Percentiles rank a stretch among this genome's conserved stretches.
Evolutionary conservation across 2,888 invertebrate species (phyloP).

Genomic region (Agriopis leucophaearia): DNA sequence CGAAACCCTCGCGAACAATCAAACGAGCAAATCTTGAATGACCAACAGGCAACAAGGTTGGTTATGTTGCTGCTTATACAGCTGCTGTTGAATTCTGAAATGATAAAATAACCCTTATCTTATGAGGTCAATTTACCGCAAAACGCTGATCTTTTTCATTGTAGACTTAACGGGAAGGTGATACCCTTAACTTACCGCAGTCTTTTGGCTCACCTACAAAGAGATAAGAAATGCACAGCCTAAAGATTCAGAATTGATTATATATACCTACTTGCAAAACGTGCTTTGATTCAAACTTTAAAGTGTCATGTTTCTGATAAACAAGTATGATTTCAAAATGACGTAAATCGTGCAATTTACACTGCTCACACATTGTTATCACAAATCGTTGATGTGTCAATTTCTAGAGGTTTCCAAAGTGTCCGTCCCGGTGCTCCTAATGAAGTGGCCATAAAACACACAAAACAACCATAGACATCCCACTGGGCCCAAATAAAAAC

Average conservation of each 20-base stretch:
- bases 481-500: slow-evolving; percentile 75
- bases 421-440: slow-evolving; percentile 70
- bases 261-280: not conserved
- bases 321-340: not conserved
- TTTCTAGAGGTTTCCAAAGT: slow-evolving; percentile 61
- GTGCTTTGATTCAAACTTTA: not conserved
- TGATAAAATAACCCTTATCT: slow-evolving; percentile 24
- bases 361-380: slow-evolving; percentile 20
- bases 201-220: not conserved
- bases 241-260: not conserved
- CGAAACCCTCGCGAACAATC: not conserved
- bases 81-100: slow-evolving; percentile 15
- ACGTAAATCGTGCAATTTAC: slow-evolving; percentile 14
- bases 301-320: not conserved
- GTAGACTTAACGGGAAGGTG: slow-evolving; percentile 2
- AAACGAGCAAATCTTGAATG: not conserved
- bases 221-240: not conserved
- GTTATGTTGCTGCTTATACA: slow-evolving; percentile 12
- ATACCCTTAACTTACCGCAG: not conserved
- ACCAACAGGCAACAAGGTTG: not conserved
- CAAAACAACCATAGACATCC: slow-evolving; percentile 78
- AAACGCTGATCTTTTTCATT: slow-evolving; percentile 5
- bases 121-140: slow-evolving; percentile 16
- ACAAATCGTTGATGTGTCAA: slow-evolving; percentile 67
- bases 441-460: slow-evolving; percentile 80